Conservation (phyloP, 2,888 invertebrate genomes). For the Tuberolachnus salignus region DNA sequence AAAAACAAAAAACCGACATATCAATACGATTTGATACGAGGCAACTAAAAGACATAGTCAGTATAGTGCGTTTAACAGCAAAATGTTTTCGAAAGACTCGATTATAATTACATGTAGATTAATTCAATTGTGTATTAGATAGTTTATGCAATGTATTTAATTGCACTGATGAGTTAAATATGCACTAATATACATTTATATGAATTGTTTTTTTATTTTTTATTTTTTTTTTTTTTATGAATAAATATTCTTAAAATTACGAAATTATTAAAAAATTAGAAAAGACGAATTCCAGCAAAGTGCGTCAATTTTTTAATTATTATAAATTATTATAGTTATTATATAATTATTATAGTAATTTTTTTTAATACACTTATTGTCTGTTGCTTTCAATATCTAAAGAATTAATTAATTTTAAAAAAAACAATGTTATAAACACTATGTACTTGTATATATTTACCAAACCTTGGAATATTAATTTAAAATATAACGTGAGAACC, state of each 20-base stretch:
- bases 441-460: too few relatives aligned
- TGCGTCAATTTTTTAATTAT: too few relatives aligned
- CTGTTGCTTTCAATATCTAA: too few relatives aligned
- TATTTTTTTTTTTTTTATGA: too few relatives aligned
- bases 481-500: too few relatives aligned
- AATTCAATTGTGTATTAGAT: slow-evolving; percentile 32
- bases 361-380: too few relatives aligned
- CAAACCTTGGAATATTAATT: too few relatives aligned
- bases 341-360: not conserved
- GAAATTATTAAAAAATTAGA: not conserved
- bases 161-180: slow-evolving; percentile 18
- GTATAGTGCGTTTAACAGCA: slow-evolving; percentile 27
- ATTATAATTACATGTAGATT: slow-evolving; percentile 35
- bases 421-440: too few relatives aligned
- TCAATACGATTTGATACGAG: slow-evolving; percentile 24
- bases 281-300: not conserved
- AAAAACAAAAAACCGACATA: slow-evolving; percentile 14
- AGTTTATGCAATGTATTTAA: slow-evolving; percentile 14
- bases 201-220: not conserved
- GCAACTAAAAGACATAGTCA: slow-evolving; percentile 9
- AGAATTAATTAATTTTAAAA: too few relatives aligned
- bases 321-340: too few relatives aligned
- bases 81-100: slow-evolving; percentile 8
- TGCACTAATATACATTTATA: slow-evolving; percentile 13
- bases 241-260: not conserved